phyloP scores from a whole-genome alignment of 2,888 invertebrate genomes.

The Hoplodrina blanda region DNA sequence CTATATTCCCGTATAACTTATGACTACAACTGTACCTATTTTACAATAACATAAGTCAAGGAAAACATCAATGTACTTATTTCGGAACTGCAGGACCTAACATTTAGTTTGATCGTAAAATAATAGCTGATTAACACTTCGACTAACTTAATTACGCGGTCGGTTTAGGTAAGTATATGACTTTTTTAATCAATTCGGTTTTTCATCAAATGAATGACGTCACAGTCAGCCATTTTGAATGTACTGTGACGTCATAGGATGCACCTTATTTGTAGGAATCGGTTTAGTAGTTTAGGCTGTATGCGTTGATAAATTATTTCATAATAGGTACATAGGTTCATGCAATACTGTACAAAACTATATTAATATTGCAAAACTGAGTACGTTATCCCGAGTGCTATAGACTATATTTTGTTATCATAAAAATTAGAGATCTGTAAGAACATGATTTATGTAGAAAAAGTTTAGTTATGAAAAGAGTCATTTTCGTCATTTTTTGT shows the following conservation, averaged over 20 bases:
- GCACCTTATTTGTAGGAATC: background rate
- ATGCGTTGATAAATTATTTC: background rate
- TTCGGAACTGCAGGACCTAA: constrained; percentile 28
- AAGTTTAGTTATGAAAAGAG: too few species aligned
- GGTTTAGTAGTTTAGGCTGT: background rate
- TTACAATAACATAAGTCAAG: constrained; percentile 30
- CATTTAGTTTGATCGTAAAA: constrained; percentile 3
- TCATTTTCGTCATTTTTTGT: too few species aligned
- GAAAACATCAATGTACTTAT: constrained; percentile 42
- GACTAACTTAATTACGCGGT: constrained; percentile 1
- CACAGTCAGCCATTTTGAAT: background rate
- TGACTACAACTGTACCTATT: constrained; percentile 12
- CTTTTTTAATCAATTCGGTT: background rate
- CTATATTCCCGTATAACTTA: constrained; percentile 11
- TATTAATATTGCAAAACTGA: too few species aligned
- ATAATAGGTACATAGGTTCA: too few species aligned
- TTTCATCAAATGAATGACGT: background rate
- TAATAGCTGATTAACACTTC: constrained; percentile 23
- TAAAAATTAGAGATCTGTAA: too few species aligned
- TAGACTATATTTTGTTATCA: too few species aligned
- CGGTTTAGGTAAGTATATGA: background rate
- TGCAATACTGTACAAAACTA: too few species aligned
- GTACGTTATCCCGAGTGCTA: too few species aligned
- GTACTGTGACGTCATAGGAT: background rate
- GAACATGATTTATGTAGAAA: too few species aligned